Evolutionary conservation across 2,797 vertebrate species (phyloP).

Genomic region (Acropternis orthonyx): DNA sequence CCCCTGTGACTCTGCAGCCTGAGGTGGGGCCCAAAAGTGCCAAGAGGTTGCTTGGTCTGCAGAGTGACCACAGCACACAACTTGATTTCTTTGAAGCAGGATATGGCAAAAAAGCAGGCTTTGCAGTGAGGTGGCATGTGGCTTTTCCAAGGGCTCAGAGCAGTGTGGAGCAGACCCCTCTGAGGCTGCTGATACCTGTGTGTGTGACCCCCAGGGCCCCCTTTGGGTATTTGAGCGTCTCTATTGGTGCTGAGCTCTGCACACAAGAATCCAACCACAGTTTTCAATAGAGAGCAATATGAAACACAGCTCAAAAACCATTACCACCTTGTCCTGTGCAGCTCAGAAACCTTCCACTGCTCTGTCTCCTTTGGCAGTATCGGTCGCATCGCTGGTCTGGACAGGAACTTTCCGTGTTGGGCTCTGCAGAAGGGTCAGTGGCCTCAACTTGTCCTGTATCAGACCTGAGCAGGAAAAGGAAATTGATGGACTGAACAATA

Average conservation of each 20-base stretch:
- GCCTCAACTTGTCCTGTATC: not conserved
- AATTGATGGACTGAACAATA: not conserved
- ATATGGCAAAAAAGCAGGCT: not conserved
- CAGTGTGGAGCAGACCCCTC: not conserved
- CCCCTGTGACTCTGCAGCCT: not conserved
- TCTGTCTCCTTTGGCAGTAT: not conserved
- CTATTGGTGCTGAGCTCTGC: not conserved
- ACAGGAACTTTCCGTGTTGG: not conserved
- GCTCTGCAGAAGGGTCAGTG: not conserved
- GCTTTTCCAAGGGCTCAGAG: not conserved
- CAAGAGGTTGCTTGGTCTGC: not conserved
- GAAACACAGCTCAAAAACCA: not conserved
- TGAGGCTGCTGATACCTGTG: not conserved
- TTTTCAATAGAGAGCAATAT: not conserved
- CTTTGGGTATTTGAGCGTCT: not conserved
- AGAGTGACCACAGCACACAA: not conserved
- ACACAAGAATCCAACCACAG: fast-evolving
- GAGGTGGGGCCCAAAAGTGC: not conserved
- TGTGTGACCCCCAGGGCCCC: not conserved
- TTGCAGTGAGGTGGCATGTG: not conserved
- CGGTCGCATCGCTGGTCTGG: fast-evolving
- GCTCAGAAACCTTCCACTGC: not conserved
- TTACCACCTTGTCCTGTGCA: not conserved
- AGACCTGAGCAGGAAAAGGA: constrained; percentile 37
- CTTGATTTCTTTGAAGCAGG: not conserved